Evolutionary conservation across 64 coral and sea anemone genomes (phyloP), one percentile per base, ranked within the genome.

Genomic region (Actinia tenebrosa): DNA sequence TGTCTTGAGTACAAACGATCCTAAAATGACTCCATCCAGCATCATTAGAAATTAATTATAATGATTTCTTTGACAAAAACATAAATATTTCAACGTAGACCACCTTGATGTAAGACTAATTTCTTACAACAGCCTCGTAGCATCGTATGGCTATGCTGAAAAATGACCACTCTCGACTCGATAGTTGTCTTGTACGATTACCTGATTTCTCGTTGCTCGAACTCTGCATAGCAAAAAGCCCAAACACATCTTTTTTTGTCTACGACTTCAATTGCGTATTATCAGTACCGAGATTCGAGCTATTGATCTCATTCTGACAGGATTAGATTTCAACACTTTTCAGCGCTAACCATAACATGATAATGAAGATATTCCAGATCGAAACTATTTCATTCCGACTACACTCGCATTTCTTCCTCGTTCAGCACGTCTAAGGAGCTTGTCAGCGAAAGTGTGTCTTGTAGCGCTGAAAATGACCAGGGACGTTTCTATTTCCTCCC

Each of bases 301-400:
- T 50, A 81, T 81, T 81, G 79, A 81, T 81, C 44, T 81, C 79
- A 20, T 52, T 81, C 50, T 81, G 44, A 10, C 79, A 50, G 79
- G 79, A 81, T 81, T 81, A 81, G 50, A 53, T 81, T 81, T 81
- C 79, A 81, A 81, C 79, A 81, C 79, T 81, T 81, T 81, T 81
- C 79, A 81, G 50, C 79, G 79, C 45, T 81, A 50, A 50, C 50
- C 79, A 81, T 81, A 81, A 81, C 79, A 81, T 20, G 69, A 75
- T 75, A 42, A 75, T 75, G 9, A 75, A 75, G 69, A 75, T 75
- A 75, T 75, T 9, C 69, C 69, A 37, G 69, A 75, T 75, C 26
- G 42, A 75, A 75, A 1, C 26, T 75, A 42, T 75, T 75, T 25
- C 26, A 43, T 75, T 30, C 14, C 69, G 13, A 14, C 27, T 75